Percentiles rank a stretch among this genome's conserved stretches.
These are phyloP conservation scores for Peromyscus nudipes DNA, from an alignment of 2,797 vertebrate species.

Conservation along the genomic window DNA sequence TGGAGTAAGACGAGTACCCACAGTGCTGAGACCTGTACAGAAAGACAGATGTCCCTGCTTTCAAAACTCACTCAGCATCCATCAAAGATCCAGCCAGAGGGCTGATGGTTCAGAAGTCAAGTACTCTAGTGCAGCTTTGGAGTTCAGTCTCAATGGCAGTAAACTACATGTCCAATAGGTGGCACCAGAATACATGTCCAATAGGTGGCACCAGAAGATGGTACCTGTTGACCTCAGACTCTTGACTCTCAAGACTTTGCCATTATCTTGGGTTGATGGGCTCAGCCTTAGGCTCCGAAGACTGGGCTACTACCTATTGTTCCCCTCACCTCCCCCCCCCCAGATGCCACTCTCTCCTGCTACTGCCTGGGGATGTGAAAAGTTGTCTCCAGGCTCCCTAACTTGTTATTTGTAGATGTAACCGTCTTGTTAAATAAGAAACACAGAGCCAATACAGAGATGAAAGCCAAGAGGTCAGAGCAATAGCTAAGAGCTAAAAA, in stretches of 20 bases:
- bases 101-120: neutral
- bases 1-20: neutral
- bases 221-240: neutral
- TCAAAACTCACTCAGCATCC: neutral
- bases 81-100: neutral
- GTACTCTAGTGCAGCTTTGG: neutral
- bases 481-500: too few relatives aligned
- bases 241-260: too few relatives aligned
- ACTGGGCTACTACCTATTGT: too few relatives aligned
- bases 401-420: too few relatives aligned
- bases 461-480: too few relatives aligned
- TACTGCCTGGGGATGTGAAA: neutral
- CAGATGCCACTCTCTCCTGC: neutral
- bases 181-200: neutral
- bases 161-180: neutral
- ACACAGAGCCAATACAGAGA: too few relatives aligned
- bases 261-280: neutral
- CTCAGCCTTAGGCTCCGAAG: neutral
- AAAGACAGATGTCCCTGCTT: neutral
- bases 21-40: neutral
- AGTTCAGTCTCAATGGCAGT: neutral
- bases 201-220: too few relatives aligned
- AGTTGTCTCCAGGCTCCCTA: neutral
- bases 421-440: too few relatives aligned
- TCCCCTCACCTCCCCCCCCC: neutral